These are phyloP conservation scores for Cryptoprocta ferox DNA, from an alignment of 2,797 vertebrate species.

Conservation along the genomic window DNA sequence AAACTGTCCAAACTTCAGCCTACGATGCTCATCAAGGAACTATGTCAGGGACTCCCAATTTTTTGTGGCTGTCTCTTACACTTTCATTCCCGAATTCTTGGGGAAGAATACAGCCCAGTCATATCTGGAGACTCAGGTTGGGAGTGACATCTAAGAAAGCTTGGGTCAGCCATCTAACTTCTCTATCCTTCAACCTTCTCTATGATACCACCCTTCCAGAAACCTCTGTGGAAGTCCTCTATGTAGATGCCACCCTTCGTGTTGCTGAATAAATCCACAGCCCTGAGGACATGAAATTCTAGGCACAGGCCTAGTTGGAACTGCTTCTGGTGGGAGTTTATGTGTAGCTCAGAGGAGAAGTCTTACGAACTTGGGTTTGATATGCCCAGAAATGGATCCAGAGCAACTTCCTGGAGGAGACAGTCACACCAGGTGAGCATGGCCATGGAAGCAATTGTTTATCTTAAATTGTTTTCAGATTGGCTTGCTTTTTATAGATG, in stretches of 20 bases:
- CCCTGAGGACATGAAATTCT: background rate
- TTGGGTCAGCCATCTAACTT: background rate
- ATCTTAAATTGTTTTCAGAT: constrained; percentile 37
- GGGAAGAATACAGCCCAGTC: background rate
- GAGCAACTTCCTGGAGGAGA: background rate
- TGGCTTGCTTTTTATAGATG: constrained; percentile 18
- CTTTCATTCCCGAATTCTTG: background rate
- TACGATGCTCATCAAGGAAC: background rate
- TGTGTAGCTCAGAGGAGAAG: background rate
- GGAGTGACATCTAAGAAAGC: background rate
- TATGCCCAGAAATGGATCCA: background rate
- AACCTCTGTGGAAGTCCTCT: background rate
- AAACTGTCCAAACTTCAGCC: background rate
- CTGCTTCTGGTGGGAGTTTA: background rate
- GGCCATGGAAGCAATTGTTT: background rate
- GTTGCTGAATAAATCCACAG: background rate
- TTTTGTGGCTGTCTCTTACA: background rate
- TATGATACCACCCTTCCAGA: background rate
- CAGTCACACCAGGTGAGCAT: background rate
- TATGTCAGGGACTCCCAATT: background rate
- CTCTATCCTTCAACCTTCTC: background rate
- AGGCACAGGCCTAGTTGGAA: background rate
- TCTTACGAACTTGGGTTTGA: constrained; percentile 11
- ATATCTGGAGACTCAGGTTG: background rate
- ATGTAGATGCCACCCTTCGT: background rate